Base-by-base conservation (phyloP, 2,113 vertebrate genomes). In the Carassius gibelio region DNA sequence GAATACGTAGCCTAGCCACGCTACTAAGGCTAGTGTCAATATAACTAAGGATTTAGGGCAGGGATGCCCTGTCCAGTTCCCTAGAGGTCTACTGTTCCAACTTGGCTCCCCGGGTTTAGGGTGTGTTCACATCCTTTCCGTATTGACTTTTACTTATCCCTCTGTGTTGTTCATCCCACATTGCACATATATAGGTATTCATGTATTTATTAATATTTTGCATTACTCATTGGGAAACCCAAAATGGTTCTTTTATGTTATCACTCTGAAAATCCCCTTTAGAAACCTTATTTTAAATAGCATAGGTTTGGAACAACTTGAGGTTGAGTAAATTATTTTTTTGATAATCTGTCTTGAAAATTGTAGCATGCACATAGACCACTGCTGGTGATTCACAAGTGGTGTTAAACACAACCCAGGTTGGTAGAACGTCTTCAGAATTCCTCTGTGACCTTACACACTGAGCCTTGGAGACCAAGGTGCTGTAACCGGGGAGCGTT, bases 361-460 rank as follows among this genome's bases (percentile, higher is more conserved):
- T 42, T 45, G 34, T 71, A 8, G n/a, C 0, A 13, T 34, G 72
- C 78, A 34, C 17, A 62, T 19, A 6, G 57, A 84, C 77, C 69
- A 42, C 38, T 59, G 80, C 9, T 30, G 30, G 30, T 26, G 48
- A 34, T 42, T 75, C 50, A 50, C 71, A 30, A 30, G 30, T 48
- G 62, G 71, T 72, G 45, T 78, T 88, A 57, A 38, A 50, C 48
- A 13, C 79, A 36, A 52, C 75, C 42, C 26, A 72, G 50, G 57
- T 36, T 69, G 34, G 55, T 50, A 64, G 77, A 59, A 72, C 11
- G 77, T 82, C 81, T 81, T 52, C 36, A 66, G 52, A 75, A 90
- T 90, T 88, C 86, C 87, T 81, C 62, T 11, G 71, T 88, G 85
- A 86, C 88, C 77, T 81, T 84, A 89, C 88, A 88, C 82, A 52